Base-by-base conservation (phyloP, 2,888 invertebrate species). In the Gryllus longicercus region DNA sequence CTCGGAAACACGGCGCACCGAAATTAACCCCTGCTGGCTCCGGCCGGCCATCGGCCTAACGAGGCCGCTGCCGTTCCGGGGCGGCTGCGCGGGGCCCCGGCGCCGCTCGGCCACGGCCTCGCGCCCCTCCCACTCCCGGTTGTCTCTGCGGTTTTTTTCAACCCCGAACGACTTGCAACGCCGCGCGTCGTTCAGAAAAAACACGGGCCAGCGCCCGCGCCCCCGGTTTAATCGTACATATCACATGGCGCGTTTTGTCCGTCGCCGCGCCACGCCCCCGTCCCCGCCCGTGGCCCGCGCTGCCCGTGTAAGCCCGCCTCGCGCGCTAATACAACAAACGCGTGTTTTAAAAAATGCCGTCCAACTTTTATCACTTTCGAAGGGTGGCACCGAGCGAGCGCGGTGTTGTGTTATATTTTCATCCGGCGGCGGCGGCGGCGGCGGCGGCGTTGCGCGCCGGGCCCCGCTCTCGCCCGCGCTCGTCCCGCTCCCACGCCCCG, bases 141-240 rank as follows among this genome's bases (percentile, higher is more conserved):
- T 63, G 63, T 63, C 63, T 63, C 63, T 63, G 63, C 63, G 63
- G 63, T 63, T 63, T 63, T 63, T 63, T 63, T 63, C 63, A 63
- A 63, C 63, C 63, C 63, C 63, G 16, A 63, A 63, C 63, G 63
- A 63, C 63, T 63, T 63, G 63, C 63, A 63, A 63, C 63, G 63
- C n/a, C n/a, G 63, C 63, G 63, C 63, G 63, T 63, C 63, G 63
- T 63, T 63, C 63, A 63, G 63, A 63, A 63, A 63, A 63, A 63
- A 18, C 14, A 14, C 14, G 16, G 63, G 63, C 63, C 63, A 63
- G 63, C 16, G 16, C 16, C 63, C 63, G 16, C 16, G 16, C 14
- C 63, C 63, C 63, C 63, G 63, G 63, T 63, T 63, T 63, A 63
- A 63, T 63, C 63, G 63, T 63, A 63, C 63, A 63, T 63, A 63